Conservation (phyloP, 1,140 invertebrate genomes). For the Hycleus phaleratus region DNA sequence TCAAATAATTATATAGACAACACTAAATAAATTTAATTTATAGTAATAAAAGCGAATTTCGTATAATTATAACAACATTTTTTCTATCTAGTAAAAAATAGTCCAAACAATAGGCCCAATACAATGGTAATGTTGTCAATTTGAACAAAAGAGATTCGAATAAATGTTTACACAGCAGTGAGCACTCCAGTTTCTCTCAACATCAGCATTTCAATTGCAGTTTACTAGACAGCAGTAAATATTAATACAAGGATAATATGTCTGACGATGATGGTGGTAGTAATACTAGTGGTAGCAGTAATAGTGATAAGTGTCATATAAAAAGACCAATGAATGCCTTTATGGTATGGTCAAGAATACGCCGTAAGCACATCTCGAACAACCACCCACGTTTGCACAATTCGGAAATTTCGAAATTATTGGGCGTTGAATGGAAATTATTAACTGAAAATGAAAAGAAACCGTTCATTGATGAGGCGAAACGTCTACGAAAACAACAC, state of each 20-base stretch:
- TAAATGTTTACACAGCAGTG: slow-evolving; percentile 37
- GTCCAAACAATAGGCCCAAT: slow-evolving; percentile 21
- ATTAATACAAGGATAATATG: background rate
- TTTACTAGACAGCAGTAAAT: slow-evolving; percentile 19
- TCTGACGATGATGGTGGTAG: background rate
- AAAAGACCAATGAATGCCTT: slow-evolving; percentile 65
- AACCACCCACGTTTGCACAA: slow-evolving; percentile 77
- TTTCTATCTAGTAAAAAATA: slow-evolving; percentile 5
- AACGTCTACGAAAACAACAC: slow-evolving; percentile 60
- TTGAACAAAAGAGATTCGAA: slow-evolving; percentile 33
- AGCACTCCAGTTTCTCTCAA: slow-evolving; percentile 15
- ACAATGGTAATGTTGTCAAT: slow-evolving; percentile 35
- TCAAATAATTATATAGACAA: slow-evolving; percentile 7
- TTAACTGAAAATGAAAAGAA: slow-evolving; percentile 58
- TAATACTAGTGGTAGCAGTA: too few relatives aligned
- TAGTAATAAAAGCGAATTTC: slow-evolving; percentile 2
- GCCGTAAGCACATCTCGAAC: slow-evolving; percentile 66
- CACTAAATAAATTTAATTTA: background rate
- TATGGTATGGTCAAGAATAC: slow-evolving; percentile 61
- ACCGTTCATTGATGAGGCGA: slow-evolving; percentile 80
- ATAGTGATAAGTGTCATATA: slow-evolving; percentile 40
- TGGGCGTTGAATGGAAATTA: slow-evolving; percentile 63
- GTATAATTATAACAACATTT: slow-evolving; percentile 1
- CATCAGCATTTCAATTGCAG: slow-evolving; percentile 17
- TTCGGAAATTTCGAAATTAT: slow-evolving; percentile 65